phyloP scores from a whole-genome alignment of 2,113 vertebrate species.

The Megaceryle torquata region DNA sequence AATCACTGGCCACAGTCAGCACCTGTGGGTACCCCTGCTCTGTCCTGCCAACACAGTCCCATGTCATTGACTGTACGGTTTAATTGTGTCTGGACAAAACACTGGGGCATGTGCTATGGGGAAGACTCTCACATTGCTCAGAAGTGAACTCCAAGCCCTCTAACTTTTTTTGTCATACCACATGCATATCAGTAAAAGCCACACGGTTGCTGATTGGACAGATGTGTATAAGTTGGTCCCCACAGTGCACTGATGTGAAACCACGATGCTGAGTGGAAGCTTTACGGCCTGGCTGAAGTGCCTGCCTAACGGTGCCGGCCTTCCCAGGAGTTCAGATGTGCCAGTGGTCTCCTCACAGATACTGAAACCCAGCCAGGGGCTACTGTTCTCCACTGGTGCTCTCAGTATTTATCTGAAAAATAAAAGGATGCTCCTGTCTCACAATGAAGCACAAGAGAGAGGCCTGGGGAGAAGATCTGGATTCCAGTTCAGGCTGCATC shows the following conservation, averaged over 20 bases:
- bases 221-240: too few relatives aligned
- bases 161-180: neutral
- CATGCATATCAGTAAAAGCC: neutral
- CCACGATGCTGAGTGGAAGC: rapidly evolving
- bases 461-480: neutral
- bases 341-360: neutral
- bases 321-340: neutral
- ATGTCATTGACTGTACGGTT: rapidly evolving
- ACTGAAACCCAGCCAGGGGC: neutral
- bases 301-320: neutral
- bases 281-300: neutral
- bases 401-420: neutral
- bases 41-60: neutral
- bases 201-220: neutral
- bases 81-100: neutral
- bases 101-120: neutral
- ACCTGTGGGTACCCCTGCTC: neutral
- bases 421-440: neutral
- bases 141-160: neutral
- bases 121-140: neutral
- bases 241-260: neutral
- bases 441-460: neutral
- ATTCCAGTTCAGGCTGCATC: neutral
- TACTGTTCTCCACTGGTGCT: neutral
- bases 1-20: neutral